Conservation (phyloP, 2,797 vertebrate genomes). For the Limosa lapponica region DNA sequence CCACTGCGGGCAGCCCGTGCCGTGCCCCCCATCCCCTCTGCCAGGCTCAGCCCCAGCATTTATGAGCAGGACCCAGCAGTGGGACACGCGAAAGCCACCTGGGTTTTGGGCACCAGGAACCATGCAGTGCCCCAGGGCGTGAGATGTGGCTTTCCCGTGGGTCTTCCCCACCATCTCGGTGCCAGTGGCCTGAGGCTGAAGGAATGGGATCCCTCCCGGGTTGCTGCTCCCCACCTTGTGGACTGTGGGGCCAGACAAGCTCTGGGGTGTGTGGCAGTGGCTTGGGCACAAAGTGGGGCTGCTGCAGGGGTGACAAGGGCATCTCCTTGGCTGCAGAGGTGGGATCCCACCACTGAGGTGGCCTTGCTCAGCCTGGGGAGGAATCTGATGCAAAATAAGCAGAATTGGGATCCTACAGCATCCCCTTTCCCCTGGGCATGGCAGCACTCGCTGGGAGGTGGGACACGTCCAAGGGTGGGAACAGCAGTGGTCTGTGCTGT, state of each 20-base stretch:
- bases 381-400: neutral
- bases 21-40: rapidly evolving
- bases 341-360: neutral
- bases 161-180: neutral
- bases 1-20: rapidly evolving
- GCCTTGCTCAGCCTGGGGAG: neutral
- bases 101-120: neutral
- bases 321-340: neutral
- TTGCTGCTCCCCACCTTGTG: neutral
- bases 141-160: rapidly evolving
- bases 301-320: neutral
- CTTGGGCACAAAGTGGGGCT: neutral
- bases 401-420: neutral
- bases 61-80: neutral
- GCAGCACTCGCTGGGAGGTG: neutral
- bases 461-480: rapidly evolving
- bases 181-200: neutral
- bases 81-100: rapidly evolving
- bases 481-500: neutral
- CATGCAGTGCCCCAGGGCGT: neutral
- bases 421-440: neutral
- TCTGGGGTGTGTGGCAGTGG: rapidly evolving
- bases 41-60: neutral
- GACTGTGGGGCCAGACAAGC: neutral
- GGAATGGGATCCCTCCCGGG: neutral